These are phyloP conservation scores for Thermophis baileyi DNA, from an alignment of 2,113 vertebrate species.

Conservation along the genomic window DNA sequence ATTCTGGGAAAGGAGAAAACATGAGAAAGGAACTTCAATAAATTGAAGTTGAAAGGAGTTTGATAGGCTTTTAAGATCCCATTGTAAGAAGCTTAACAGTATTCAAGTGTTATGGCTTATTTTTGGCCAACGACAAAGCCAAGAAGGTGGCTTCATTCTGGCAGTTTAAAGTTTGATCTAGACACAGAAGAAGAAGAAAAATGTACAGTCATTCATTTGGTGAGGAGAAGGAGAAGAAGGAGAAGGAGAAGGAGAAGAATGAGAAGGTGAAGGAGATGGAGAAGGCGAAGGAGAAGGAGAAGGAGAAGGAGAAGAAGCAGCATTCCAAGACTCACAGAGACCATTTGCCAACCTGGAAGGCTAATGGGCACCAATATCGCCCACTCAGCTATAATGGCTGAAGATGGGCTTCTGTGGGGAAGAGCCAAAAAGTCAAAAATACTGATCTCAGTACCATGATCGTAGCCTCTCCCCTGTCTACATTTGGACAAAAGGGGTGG, in stretches of 20 bases:
- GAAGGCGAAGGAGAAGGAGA: too few relatives aligned
- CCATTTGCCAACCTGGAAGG: not conserved
- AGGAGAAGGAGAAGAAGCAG: too few relatives aligned
- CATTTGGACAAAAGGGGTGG: not conserved
- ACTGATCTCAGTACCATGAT: not conserved
- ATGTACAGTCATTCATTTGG: too few relatives aligned
- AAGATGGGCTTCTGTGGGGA: not conserved
- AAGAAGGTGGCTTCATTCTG: too few relatives aligned
- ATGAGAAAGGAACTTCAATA: not conserved
- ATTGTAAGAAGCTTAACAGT: not conserved
- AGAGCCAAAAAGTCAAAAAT: not conserved
- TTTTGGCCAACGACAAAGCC: too few relatives aligned
- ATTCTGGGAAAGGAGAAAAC: not conserved
- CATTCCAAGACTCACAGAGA: too few relatives aligned
- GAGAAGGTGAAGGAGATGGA: too few relatives aligned
- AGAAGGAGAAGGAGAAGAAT: too few relatives aligned
- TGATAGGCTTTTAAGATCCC: not conserved
- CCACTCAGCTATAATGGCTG: not conserved
- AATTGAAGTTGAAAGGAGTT: not conserved
- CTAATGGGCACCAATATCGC: not conserved
- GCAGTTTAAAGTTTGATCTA: too few relatives aligned
- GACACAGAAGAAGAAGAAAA: too few relatives aligned
- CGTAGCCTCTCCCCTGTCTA: not conserved
- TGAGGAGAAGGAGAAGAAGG: too few relatives aligned
- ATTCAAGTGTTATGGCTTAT: not conserved